Conservation (phyloP, 2,113 vertebrate species). For the Oncorhynchus masou region DNA sequence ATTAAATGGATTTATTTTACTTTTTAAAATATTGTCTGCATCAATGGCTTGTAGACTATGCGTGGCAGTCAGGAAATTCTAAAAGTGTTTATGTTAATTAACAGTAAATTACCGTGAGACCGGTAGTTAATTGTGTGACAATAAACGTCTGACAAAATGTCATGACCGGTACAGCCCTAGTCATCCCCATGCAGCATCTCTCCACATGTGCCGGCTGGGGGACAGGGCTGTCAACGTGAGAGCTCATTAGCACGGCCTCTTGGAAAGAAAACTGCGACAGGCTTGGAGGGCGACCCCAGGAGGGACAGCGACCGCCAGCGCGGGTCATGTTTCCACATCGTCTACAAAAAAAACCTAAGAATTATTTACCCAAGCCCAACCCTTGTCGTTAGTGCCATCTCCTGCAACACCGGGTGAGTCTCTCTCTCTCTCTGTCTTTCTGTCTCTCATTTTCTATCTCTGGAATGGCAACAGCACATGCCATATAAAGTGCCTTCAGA, state of each 20-base stretch:
- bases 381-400: neutral
- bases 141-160: no score
- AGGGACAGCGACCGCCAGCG: constrained; percentile 13
- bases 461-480: neutral
- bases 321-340: constrained; percentile 41
- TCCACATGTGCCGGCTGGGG: constrained; percentile 12
- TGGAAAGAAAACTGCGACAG: constrained; percentile 27
- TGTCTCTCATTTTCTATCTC: no score
- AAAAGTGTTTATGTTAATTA: no score
- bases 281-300: constrained; percentile 24
- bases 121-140: no score
- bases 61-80: no score
- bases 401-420: neutral
- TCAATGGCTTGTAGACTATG: no score
- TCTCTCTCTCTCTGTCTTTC: neutral
- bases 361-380: constrained; percentile 35
- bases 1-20: no score
- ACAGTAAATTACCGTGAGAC: no score
- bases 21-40: no score
- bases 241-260: constrained; percentile 43
- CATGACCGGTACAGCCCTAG: no score
- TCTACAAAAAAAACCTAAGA: constrained; percentile 29
- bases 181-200: neutral
- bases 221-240: constrained; percentile 34
- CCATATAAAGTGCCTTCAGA: neutral